Percentiles rank a stretch among this genome's conserved stretches.
Conservation (phyloP, 1,140 invertebrate species). For the Cryptotermes secundus region DNA sequence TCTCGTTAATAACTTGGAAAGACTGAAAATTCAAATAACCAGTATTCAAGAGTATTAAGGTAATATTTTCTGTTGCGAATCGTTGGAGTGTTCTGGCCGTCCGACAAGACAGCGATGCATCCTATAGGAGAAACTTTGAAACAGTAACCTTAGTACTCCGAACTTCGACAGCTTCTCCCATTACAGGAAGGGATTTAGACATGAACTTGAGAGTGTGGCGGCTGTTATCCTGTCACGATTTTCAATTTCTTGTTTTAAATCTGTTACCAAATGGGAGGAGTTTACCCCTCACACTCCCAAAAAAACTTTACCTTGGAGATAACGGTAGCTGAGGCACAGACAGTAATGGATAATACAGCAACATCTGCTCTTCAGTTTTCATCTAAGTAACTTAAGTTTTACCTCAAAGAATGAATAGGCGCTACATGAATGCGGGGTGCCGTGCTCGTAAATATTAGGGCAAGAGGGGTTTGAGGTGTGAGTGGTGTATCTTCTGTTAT, state of each 20-base stretch:
- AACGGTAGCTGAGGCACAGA: neutral
- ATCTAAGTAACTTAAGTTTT: constrained; percentile 10
- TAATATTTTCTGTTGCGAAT: too few relatives aligned
- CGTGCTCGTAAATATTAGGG: neutral
- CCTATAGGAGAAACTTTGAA: neutral
- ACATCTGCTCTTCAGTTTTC: neutral
- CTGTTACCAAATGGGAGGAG: neutral
- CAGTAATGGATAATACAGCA: constrained; percentile 1
- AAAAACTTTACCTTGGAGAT: neutral
- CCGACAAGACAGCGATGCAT: neutral
- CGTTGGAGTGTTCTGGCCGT: too few relatives aligned
- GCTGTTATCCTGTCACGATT: neutral
- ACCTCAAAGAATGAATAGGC: neutral
- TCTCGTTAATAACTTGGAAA: too few relatives aligned
- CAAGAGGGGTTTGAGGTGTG: neutral
- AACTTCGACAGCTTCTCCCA: neutral
- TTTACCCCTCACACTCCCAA: neutral
- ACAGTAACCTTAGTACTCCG: neutral
- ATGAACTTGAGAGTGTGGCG: neutral
- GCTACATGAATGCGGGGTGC: neutral
- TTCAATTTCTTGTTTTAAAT: constrained; percentile 12
- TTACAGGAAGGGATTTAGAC: neutral
- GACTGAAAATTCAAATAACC: too few relatives aligned
- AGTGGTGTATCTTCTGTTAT: neutral
- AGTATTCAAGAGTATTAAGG: too few relatives aligned